These are phyloP conservation scores for Dicranocentrus wangi DNA, from an alignment of 2,888 invertebrate genomes.

Conservation along the genomic window DNA sequence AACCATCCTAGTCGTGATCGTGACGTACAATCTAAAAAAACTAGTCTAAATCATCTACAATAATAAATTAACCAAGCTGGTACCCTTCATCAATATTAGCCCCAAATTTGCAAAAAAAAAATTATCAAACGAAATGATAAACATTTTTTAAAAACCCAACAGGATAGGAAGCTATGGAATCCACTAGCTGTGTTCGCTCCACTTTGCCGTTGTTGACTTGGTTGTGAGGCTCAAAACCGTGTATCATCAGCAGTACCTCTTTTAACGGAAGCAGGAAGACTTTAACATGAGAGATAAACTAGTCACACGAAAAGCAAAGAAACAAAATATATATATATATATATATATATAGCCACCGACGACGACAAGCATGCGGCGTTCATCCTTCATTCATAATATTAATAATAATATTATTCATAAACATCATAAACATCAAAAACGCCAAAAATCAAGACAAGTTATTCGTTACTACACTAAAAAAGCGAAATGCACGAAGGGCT, in stretches of 20 bases:
- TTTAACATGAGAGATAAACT: conserved; percentile 12
- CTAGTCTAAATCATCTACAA: too few relatives aligned
- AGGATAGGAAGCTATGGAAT: conserved; percentile 56
- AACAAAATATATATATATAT: too few relatives aligned
- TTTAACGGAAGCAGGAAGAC: neutral
- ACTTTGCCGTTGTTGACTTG: conserved; percentile 18
- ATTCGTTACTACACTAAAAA: too few relatives aligned
- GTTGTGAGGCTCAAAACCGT: neutral
- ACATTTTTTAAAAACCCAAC: conserved; percentile 41
- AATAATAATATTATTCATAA: neutral
- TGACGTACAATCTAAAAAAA: too few relatives aligned
- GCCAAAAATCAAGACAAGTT: too few relatives aligned
- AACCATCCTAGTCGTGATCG: too few relatives aligned
- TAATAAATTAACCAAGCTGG: too few relatives aligned
- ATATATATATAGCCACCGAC: neutral
- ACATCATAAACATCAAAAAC: neutral
- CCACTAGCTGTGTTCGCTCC: conserved; percentile 45
- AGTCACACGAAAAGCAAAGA: conserved; percentile 22
- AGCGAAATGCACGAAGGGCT: too few relatives aligned
- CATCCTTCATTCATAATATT: neutral
- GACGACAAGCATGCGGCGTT: neutral
- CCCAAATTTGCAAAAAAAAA: neutral
- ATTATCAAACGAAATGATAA: neutral
- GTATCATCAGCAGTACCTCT: conserved; percentile 1
- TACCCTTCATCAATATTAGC: too few relatives aligned